Evolutionary conservation across 2,797 vertebrate species (phyloP).

Genomic region (Lagocephalus sceleratus): DNA sequence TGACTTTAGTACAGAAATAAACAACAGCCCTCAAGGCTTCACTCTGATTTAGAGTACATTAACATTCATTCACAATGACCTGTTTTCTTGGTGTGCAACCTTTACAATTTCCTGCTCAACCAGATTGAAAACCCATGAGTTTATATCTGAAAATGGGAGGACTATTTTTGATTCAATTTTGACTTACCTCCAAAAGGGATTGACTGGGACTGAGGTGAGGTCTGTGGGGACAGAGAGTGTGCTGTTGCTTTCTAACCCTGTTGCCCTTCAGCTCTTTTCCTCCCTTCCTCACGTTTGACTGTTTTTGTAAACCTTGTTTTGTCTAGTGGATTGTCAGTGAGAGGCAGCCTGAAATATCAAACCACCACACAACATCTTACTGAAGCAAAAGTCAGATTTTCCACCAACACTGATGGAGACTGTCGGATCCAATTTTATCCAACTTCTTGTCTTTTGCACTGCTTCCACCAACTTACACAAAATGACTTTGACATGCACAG

Average conservation of each 20-base stretch:
- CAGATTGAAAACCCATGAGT: slow-evolving; percentile 58
- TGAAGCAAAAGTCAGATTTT: slow-evolving; percentile 58
- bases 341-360: slow-evolving; percentile 53
- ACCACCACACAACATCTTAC: slow-evolving; percentile 38
- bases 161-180: slow-evolving; percentile 63
- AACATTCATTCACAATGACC: slow-evolving; percentile 63
- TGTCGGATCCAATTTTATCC: slow-evolving; percentile 57
- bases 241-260: slow-evolving; percentile 11
- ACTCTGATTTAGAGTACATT: slow-evolving; percentile 71
- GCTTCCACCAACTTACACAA: slow-evolving; percentile 31
- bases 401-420: slow-evolving; percentile 55
- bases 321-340: slow-evolving; percentile 50
- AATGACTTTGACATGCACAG: slow-evolving; percentile 31
- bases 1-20: slow-evolving; percentile 68
- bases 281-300: slow-evolving; percentile 47
- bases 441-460: slow-evolving; percentile 32
- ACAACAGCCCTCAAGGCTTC: slow-evolving; percentile 62
- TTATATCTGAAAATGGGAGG: slow-evolving; percentile 59
- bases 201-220: slow-evolving; percentile 20
- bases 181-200: slow-evolving; percentile 64
- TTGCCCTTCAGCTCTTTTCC: slow-evolving; percentile 23
- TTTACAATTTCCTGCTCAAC: slow-evolving; percentile 62
- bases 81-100: slow-evolving; percentile 53
- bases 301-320: slow-evolving; percentile 57
- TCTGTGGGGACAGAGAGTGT: slow-evolving; percentile 27